These are phyloP conservation scores for Scelioninae gen. 2 DNA, from an alignment of 2,888 invertebrate species.

Conservation along the genomic window DNA sequence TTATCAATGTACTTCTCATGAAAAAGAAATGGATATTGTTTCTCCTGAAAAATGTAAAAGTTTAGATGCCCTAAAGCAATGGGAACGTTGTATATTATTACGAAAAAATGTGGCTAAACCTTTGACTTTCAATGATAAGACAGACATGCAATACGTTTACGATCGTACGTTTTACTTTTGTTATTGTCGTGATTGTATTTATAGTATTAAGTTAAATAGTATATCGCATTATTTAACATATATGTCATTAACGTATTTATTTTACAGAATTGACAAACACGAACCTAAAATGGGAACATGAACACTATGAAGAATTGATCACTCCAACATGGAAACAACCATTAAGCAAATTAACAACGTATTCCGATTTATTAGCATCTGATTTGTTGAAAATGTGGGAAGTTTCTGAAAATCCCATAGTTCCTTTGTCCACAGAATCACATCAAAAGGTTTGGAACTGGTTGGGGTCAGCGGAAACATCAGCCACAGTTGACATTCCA, in stretches of 20 bases:
- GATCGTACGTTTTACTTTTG: conserved; percentile 62
- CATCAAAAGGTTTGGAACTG: conserved; percentile 71
- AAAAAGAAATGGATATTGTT: conserved; percentile 61
- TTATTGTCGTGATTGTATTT: conserved; percentile 1
- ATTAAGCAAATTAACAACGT: conserved; percentile 65
- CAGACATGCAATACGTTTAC: conserved; percentile 64
- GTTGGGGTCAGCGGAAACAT: conserved; percentile 65
- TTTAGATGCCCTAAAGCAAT: conserved; percentile 65
- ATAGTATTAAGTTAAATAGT: too few relatives aligned
- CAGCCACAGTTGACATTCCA: neutral
- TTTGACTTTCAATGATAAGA: conserved; percentile 64
- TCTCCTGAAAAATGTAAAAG: conserved; percentile 67
- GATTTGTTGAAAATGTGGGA: conserved; percentile 71
- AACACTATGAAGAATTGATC: conserved; percentile 18
- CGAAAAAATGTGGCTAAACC: conserved; percentile 64
- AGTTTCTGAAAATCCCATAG: conserved; percentile 66
- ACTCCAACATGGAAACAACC: conserved; percentile 68
- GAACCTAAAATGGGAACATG: conserved; percentile 48
- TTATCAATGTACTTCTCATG: conserved; percentile 71
- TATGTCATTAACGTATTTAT: conserved; percentile 6
- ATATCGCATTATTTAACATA: too few relatives aligned
- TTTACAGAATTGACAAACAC: conserved; percentile 53
- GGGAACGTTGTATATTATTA: conserved; percentile 66
- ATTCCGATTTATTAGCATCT: conserved; percentile 70
- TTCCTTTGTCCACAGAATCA: conserved; percentile 63